Evolutionary conservation across 2,797 vertebrate genomes (phyloP).

Genomic region (Kryptopterus vitreolus): DNA sequence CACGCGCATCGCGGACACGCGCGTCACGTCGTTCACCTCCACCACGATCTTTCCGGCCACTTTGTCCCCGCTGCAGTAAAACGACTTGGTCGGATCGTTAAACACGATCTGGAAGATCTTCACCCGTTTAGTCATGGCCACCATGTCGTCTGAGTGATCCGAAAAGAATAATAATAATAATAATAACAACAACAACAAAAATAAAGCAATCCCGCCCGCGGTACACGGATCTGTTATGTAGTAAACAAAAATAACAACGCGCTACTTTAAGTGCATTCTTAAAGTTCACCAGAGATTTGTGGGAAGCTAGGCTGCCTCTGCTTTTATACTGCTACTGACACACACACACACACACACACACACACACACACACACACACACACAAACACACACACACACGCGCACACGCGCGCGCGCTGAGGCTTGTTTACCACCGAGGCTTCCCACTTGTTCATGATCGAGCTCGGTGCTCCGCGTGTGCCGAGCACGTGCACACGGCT

Average conservation of each 20-base stretch:
- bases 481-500: slow-evolving; percentile 82
- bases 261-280: not conserved
- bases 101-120: slow-evolving; percentile 80
- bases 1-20: slow-evolving; percentile 75
- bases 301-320: too few relatives aligned
- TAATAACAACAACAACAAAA: too few relatives aligned
- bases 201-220: too few relatives aligned
- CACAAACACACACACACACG: not conserved
- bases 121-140: slow-evolving; percentile 83
- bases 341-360: not conserved
- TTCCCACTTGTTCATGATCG: slow-evolving; percentile 34
- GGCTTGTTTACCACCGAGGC: slow-evolving; percentile 53
- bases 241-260: too few relatives aligned
- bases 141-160: slow-evolving; percentile 73
- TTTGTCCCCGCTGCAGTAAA: slow-evolving; percentile 86
- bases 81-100: slow-evolving; percentile 78
- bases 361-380: not conserved
- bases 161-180: too few relatives aligned
- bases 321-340: slow-evolving; percentile 8
- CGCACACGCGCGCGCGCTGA: slow-evolving; percentile 29
- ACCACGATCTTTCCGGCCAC: slow-evolving; percentile 80
- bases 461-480: slow-evolving; percentile 62
- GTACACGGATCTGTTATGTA: too few relatives aligned
- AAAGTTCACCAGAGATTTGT: not conserved
- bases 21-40: slow-evolving; percentile 83